Evolutionary conservation across 1,140 invertebrate species (phyloP).

Genomic region (Gyrodactylus salaris): DNA sequence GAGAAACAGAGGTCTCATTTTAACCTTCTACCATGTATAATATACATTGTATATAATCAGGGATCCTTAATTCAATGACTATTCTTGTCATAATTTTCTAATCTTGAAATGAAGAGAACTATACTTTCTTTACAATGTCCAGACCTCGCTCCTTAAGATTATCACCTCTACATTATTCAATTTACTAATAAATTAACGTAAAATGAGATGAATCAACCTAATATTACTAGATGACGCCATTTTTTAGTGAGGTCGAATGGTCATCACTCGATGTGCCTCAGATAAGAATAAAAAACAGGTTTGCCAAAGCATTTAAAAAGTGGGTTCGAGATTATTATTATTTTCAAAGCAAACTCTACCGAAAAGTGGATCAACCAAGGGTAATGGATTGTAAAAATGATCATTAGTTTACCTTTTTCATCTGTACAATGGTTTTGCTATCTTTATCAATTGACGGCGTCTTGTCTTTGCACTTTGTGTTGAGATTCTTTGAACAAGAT

Average conservation of each 20-base stretch:
- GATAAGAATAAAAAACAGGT: background rate
- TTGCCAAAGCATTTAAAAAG: background rate
- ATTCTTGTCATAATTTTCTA: too few relatives aligned
- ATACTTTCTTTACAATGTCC: too few relatives aligned
- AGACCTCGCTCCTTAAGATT: too few relatives aligned
- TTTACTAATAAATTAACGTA: too few relatives aligned
- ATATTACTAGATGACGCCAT: background rate
- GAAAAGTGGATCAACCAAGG: too few relatives aligned
- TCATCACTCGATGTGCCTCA: background rate
- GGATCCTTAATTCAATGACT: too few relatives aligned
- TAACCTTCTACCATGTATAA: too few relatives aligned
- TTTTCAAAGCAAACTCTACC: too few relatives aligned
- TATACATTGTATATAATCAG: too few relatives aligned
- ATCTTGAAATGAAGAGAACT: too few relatives aligned
- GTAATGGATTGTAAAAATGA: background rate
- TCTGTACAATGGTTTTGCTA: background rate
- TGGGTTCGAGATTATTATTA: background rate
- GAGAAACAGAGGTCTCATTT: too few relatives aligned
- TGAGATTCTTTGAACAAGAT: background rate
- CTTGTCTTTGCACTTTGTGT: background rate
- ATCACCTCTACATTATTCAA: too few relatives aligned
- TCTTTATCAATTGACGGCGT: background rate
- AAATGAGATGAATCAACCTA: background rate
- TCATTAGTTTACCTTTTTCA: background rate
- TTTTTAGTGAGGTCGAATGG: background rate